Percentiles rank a stretch among this genome's conserved stretches.
These are phyloP conservation scores for Sus scrofa DNA, from an alignment of 2,113 vertebrate species.

Conservation along the genomic window DNA sequence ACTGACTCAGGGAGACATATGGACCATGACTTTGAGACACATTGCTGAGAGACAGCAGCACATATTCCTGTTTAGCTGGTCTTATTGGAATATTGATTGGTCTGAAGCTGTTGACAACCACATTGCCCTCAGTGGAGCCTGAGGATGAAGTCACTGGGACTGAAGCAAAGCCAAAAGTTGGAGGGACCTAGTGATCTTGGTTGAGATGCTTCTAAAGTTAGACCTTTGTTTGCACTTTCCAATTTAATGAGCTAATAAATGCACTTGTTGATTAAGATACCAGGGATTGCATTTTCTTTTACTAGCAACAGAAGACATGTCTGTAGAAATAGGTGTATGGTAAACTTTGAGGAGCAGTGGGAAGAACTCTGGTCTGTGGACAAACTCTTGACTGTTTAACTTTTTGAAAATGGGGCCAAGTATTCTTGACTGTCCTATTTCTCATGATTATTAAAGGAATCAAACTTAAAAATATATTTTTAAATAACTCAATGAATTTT, in stretches of 20 bases:
- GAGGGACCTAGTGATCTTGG: neutral
- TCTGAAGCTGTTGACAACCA: neutral
- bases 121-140: neutral
- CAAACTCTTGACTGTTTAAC: neutral
- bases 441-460: constrained; percentile 4
- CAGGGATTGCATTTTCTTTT: neutral
- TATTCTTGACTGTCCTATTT: neutral
- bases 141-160: neutral
- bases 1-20: neutral
- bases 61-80: neutral
- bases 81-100: neutral
- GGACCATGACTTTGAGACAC: neutral
- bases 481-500: too few relatives aligned
- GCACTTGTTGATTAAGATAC: constrained; percentile 7
- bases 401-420: constrained; percentile 6
- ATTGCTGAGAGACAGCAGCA: neutral
- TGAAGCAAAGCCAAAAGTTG: neutral
- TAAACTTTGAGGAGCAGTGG: neutral
- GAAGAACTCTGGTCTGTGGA: neutral
- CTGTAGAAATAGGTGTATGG: neutral
- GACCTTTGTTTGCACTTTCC: neutral
- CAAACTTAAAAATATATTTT: neutral
- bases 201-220: neutral
- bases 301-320: neutral
- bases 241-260: neutral